Base-by-base conservation (phyloP, 1,140 invertebrate genomes). In the Drosophila tropicalis region DNA sequence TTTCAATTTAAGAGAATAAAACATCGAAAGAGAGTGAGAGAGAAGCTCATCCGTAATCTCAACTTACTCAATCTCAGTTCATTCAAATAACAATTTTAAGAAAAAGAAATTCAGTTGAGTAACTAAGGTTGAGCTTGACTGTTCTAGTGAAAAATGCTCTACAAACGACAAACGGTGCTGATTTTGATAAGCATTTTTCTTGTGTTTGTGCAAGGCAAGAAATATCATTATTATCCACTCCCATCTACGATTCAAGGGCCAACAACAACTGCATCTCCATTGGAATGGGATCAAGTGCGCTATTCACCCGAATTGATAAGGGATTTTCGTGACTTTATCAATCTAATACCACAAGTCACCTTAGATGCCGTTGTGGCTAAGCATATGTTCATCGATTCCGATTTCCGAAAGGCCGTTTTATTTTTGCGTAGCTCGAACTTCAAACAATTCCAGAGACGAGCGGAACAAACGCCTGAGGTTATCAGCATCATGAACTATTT, bases 221-320 rank as follows among this genome's bases (percentile, higher is more conserved):
- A 22, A 51, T 51, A 51, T 51, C 10, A 51, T 51, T 51, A 51
- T 51, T 9, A 22, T 51, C 44, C 17, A 51, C 44, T 17, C 0
- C 4, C 5, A 36, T 36, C 6, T 0, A 34, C 15, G 0, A 17
- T 2, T 9, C 4, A 44, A 1, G 15, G 5, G 7, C 15, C 41
- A 44, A 15, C 17, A 0, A 7, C 6, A 47, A 47, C 15, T 7
- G 0, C 5, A 19, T 17, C 15, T 51, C 13, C 5, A 19, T 15
- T 51, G 9, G 17, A 6, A 7, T 47, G 1, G 4, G n/a, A 51
- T 22, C 15, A 36, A 2, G 44, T 82, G 0, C 57, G 57, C 9
- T 87, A 87, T 15, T 91, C 90, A 10, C 90, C 90, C 10, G 85
- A 90, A 57, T 69, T 91, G 57, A 60, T 90, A 13, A 64, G 63